These are phyloP conservation scores for Caranx ignobilis DNA, from an alignment of 2,113 vertebrate genomes.

Conservation along the genomic window DNA sequence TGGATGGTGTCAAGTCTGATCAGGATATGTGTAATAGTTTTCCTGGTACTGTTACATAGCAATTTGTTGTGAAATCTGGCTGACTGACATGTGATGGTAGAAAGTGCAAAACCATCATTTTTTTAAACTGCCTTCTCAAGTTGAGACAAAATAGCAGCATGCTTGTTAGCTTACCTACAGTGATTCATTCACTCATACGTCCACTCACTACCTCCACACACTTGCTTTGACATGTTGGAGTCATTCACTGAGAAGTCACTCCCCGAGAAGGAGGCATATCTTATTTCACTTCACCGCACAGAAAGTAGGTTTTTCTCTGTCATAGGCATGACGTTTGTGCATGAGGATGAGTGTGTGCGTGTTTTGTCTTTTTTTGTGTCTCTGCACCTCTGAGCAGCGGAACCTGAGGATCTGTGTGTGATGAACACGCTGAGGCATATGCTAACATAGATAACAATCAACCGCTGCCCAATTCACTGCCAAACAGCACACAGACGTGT, in stretches of 20 bases:
- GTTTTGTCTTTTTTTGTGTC: not conserved
- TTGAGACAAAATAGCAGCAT: conserved; percentile 14
- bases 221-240: conserved; percentile 39
- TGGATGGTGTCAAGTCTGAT: not conserved
- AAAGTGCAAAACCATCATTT: not conserved
- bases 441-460: conserved; percentile 71
- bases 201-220: not conserved
- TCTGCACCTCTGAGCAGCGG: conserved; percentile 34
- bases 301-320: not conserved
- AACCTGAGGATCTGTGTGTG: conserved; percentile 53
- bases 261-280: not conserved
- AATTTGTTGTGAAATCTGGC: conserved; percentile 3
- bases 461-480: conserved; percentile 38
- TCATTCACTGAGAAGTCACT: not conserved
- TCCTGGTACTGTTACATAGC: conserved; percentile 27
- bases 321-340: not conserved
- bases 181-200: too few relatives aligned
- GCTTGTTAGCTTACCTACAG: not conserved
- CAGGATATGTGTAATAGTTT: not conserved
- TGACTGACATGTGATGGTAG: not conserved
- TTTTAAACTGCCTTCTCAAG: conserved; percentile 3
- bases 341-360: not conserved
- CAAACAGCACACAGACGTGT: not conserved
- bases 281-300: not conserved
- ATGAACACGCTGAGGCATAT: conserved; percentile 63